Percentiles rank a stretch among this genome's conserved stretches.
Evolutionary conservation across 2,888 invertebrate genomes (phyloP).

Genomic region (Steinernema carpocapsae): DNA sequence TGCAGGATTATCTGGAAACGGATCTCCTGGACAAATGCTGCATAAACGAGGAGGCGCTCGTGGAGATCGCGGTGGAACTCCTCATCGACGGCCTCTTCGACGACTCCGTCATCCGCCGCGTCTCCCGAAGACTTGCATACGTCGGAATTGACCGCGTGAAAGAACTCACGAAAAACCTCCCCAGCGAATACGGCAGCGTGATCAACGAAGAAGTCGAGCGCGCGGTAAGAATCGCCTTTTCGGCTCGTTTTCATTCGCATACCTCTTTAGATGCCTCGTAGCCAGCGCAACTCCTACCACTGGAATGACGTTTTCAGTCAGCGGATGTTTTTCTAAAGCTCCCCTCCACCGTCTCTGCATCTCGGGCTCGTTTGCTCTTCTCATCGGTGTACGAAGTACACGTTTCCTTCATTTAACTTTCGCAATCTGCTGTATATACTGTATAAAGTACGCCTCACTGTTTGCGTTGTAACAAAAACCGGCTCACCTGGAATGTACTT

Average conservation of each 20-base stretch:
- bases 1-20: slow-evolving; percentile 32
- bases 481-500: no score
- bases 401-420: neutral
- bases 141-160: slow-evolving; percentile 33
- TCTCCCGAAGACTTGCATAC: slow-evolving; percentile 34
- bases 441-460: slow-evolving; percentile 24
- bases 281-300: slow-evolving; percentile 5
- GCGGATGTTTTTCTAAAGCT: slow-evolving; percentile 27
- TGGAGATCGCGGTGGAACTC: slow-evolving; percentile 15
- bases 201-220: slow-evolving; percentile 32
- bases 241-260: neutral
- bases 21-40: slow-evolving; percentile 32
- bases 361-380: neutral
- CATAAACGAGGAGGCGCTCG: slow-evolving; percentile 23
- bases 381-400: neutral
- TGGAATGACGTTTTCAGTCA: slow-evolving; percentile 29
- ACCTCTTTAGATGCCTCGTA: slow-evolving; percentile 17
- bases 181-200: slow-evolving; percentile 1
- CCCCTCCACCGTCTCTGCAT: neutral
- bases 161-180: slow-evolving; percentile 13
- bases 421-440: slow-evolving; percentile 28
- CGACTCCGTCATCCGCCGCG: neutral
- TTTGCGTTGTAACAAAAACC: neutral
- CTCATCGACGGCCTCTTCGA: slow-evolving; percentile 30
- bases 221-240: neutral